Evolutionary conservation across 2,113 vertebrate genomes (phyloP).

Genomic region (Psammodynastes pulverulentus): DNA sequence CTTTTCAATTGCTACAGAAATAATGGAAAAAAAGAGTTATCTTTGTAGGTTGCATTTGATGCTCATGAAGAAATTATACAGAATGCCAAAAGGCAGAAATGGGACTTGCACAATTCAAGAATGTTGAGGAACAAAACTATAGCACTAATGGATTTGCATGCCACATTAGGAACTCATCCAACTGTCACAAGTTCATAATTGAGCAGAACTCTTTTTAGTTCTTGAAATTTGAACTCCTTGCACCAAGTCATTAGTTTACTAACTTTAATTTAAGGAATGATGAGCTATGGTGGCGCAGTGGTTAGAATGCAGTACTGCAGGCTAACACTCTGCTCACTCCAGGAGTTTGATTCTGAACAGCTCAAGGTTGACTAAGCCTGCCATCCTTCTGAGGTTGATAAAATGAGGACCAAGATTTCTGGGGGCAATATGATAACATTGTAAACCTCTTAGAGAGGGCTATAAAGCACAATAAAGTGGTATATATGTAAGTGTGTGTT

Average conservation of each 20-base stretch:
- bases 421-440: too few species aligned
- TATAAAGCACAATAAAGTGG: too few species aligned
- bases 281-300: too few species aligned
- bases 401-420: too few species aligned
- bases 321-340: too few species aligned
- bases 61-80: background rate
- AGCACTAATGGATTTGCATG: background rate
- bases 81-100: background rate
- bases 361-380: too few species aligned
- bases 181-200: background rate
- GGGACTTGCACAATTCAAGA: background rate
- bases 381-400: too few species aligned
- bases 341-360: too few species aligned
- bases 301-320: too few species aligned
- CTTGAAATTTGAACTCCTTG: background rate
- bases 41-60: background rate
- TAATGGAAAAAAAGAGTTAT: background rate
- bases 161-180: background rate
- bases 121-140: background rate
- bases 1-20: background rate
- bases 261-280: background rate
- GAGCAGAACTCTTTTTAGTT: background rate
- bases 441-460: too few species aligned
- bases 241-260: background rate
- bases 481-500: too few species aligned